A percentile compares a stretch with the other conserved stretches of the same genome.
These are phyloP conservation scores for Drosophila suzukii DNA, from an alignment of 1,140 invertebrate genomes.

Conservation along the genomic window DNA sequence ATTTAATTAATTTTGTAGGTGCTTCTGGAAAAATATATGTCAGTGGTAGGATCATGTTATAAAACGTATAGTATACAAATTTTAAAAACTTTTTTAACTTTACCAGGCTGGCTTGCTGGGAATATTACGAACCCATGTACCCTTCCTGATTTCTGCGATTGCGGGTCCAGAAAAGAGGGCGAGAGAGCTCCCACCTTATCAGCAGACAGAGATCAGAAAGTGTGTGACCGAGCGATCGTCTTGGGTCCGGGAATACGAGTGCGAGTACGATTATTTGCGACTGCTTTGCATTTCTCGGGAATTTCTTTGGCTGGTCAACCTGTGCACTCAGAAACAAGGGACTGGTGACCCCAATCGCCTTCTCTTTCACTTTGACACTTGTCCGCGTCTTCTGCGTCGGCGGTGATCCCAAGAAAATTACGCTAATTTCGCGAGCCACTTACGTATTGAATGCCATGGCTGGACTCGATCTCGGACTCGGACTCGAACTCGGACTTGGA, in stretches of 20 bases:
- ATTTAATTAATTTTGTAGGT: too few relatives aligned
- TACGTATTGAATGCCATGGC: conserved; percentile 61
- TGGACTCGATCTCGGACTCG: conserved; percentile 1
- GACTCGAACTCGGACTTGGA: too few relatives aligned
- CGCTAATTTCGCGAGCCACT: conserved; percentile 75
- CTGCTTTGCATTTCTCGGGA: conserved; percentile 74
- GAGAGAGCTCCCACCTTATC: conserved; percentile 57
- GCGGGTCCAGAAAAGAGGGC: conserved; percentile 33
- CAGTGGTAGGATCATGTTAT: too few relatives aligned
- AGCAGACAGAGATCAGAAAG: conserved; percentile 68
- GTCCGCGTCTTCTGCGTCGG: conserved; percentile 60
- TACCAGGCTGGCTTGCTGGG: not conserved
- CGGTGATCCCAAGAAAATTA: conserved; percentile 64
- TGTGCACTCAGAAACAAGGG: conserved; percentile 47
- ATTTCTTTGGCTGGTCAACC: conserved; percentile 60
- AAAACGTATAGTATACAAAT: too few relatives aligned
- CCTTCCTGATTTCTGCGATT: conserved; percentile 3
- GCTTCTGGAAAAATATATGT: too few relatives aligned
- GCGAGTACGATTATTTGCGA: conserved; percentile 7
- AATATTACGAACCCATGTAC: not conserved
- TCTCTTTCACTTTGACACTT: conserved; percentile 81
- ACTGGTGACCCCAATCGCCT: conserved; percentile 37
- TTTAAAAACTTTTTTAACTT: not conserved
- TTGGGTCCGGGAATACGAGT: not conserved
- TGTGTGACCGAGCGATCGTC: conserved; percentile 56